Evolutionary conservation across 1,140 invertebrate species (phyloP), one percentile per base, ranked within the genome.

Genomic region (Orchestia grillus): DNA sequence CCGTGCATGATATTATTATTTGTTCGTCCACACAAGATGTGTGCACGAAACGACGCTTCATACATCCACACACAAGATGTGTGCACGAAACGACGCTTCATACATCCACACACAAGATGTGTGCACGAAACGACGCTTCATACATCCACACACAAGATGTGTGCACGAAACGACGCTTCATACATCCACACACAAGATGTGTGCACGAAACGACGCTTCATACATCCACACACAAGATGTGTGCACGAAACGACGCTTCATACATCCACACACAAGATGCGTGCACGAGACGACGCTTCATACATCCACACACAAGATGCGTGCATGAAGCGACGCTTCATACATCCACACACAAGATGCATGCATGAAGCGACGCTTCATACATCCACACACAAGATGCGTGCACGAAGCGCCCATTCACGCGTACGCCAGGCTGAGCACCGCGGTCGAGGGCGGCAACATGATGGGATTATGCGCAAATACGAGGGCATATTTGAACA

Each of bases 401-500:
- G 62, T 36, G 15, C 62, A 77, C 36, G 62, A 15, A 77, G 62
- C 62, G 36, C 62, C 28, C 62, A 77, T 36, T 19, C 47, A 53
- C 19, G 47, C 47, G 47, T 53, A 53, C 47, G 28, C 62, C 11
- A 23, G 62, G 62, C 62, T 23, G 62, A 77, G 62, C 62, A 77
- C 62, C 1, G 62, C 62, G 36, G 11, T 15, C 62, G 62, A 36
- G 11, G 62, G 62, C 62, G 62, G 62, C 62, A 77, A 41, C 88
- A 44, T 90, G 43, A 90, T 90, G 43, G 88, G 88, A 90, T 90
- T 90, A 90, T 42, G 43, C n/a, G 88, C 15, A 90, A 90, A 90
- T 90, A 41, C 88, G n/a, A 44, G 41, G 41, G 88, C 88, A 90
- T 90, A 90, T 90, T 90, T 90, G 88, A 90, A 44, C 41, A 90